Evolutionary conservation across 1,140 invertebrate genomes (phyloP).

Genomic region (Mizuhopecten yessoensis): DNA sequence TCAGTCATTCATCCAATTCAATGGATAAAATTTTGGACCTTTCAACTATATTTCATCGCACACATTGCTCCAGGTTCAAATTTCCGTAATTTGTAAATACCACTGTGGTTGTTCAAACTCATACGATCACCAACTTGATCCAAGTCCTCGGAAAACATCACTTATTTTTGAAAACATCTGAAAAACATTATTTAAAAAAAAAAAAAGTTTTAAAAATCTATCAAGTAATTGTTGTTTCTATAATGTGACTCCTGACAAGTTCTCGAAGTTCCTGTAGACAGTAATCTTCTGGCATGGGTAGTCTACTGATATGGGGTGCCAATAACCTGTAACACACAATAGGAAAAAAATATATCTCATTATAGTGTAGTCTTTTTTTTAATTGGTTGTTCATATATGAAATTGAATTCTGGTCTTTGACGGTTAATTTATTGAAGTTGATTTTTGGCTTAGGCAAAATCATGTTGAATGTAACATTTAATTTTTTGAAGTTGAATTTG

Average conservation of each 20-base stretch:
- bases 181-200: not conserved
- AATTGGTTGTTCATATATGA: too few species aligned
- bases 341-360: too few species aligned
- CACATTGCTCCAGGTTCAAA: not conserved
- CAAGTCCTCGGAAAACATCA: not conserved
- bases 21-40: too few species aligned
- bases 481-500: too few species aligned
- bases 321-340: slow-evolving; percentile 80
- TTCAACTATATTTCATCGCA: not conserved
- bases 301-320: slow-evolving; percentile 84
- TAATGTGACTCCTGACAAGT: slow-evolving; percentile 79
- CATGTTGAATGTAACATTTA: too few species aligned
- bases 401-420: too few species aligned
- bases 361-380: too few species aligned
- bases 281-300: slow-evolving; percentile 88
- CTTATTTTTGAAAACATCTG: not conserved
- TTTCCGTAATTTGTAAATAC: not conserved
- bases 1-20: too few species aligned
- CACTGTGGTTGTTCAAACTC: not conserved
- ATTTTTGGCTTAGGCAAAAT: too few species aligned
- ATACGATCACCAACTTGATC: not conserved
- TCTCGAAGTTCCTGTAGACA: slow-evolving; percentile 86
- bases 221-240: slow-evolving; percentile 74
- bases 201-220: not conserved
- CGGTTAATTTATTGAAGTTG: too few species aligned